Base-by-base conservation (phyloP, 2,113 vertebrate genomes). In the Sisor rabdophorus region DNA sequence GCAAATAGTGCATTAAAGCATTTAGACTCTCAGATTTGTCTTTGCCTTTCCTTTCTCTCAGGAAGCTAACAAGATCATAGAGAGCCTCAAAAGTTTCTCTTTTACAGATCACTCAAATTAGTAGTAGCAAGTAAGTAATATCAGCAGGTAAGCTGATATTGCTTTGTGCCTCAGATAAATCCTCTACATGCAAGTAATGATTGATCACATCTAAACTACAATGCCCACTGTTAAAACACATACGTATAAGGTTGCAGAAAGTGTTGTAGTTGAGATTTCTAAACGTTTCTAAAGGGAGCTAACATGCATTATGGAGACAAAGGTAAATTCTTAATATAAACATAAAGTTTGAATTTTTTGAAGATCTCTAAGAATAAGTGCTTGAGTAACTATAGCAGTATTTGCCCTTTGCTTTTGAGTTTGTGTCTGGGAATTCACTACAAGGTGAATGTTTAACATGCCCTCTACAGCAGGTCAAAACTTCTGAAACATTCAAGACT, bases 381-480 rank as follows among this genome's bases (percentile, higher is more conserved):
- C 20, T 40, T 64, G 63, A 65, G 36, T 48, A 48, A 48, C 50
- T 56, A 3, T n/a, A 22, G 20, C 2, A 22, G 30, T 36, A 56
- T 22, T 8, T 48, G 12, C 55, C 16, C 1, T 32, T 11, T 36
- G 11, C 8, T 63, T 19, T 40, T 65, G 50, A 56, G 47, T 15
- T 12, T 11, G 22, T 28, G 64, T 69, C 53, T 50, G 5, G 26
- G 64, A 59, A 59, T 59, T 36, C 26, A 24, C 19, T 52, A 44
- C 19, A 50, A 10, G 26, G 75, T 77, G 44, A 77, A 77, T 69
- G 64, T 26, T 77, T 77, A 77, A 77, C 75, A 22, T 50, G 19
- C 17, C 36, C 56, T 74, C 19, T 58, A 40, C 36, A 32, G 32
- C 19, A 71, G 63, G 53, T 56, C 53, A 36, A 32, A 44, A 50